Conservation (phyloP, 2,888 invertebrate species). For the Polymixis lichenea region DNA sequence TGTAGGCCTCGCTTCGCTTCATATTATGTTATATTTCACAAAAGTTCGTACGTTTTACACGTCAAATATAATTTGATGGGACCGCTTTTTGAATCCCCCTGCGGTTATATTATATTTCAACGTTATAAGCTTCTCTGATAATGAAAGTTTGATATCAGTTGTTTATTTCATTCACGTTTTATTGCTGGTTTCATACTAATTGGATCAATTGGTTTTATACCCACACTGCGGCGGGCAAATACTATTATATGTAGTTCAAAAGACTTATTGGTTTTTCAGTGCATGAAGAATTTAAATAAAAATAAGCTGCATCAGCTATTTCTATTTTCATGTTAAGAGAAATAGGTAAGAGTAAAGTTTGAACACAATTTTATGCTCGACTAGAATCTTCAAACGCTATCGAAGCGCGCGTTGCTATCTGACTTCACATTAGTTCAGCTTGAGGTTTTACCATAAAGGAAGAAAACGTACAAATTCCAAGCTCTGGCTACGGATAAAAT, state of each 20-base stretch:
- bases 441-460: slow-evolving; percentile 33
- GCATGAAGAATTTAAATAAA: neutral
- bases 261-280: slow-evolving; percentile 1
- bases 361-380: slow-evolving; percentile 53
- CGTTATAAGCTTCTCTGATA: slow-evolving; percentile 29
- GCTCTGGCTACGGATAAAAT: slow-evolving; percentile 29
- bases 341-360: slow-evolving; percentile 39
- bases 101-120: slow-evolving; percentile 49
- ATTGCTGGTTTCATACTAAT: slow-evolving; percentile 4
- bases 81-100: slow-evolving; percentile 38
- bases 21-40: slow-evolving; percentile 57
- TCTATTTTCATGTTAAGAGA: slow-evolving; percentile 43
- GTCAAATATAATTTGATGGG: slow-evolving; percentile 60
- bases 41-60: slow-evolving; percentile 58
- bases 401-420: slow-evolving; percentile 39
- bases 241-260: neutral
- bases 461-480: slow-evolving; percentile 32
- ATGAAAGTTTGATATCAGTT: slow-evolving; percentile 33
- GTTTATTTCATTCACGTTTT: slow-evolving; percentile 32
- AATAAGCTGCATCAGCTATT: slow-evolving; percentile 33
- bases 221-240: slow-evolving; percentile 5
- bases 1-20: slow-evolving; percentile 44
- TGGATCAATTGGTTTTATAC: slow-evolving; percentile 15
- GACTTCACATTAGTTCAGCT: slow-evolving; percentile 44
- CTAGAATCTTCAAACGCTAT: slow-evolving; percentile 44